Evolutionary conservation across 92 coral and sea anemone genomes (phyloP), one percentile per base, ranked within the genome.

Genomic region (Parazoanthus atlanticus): DNA sequence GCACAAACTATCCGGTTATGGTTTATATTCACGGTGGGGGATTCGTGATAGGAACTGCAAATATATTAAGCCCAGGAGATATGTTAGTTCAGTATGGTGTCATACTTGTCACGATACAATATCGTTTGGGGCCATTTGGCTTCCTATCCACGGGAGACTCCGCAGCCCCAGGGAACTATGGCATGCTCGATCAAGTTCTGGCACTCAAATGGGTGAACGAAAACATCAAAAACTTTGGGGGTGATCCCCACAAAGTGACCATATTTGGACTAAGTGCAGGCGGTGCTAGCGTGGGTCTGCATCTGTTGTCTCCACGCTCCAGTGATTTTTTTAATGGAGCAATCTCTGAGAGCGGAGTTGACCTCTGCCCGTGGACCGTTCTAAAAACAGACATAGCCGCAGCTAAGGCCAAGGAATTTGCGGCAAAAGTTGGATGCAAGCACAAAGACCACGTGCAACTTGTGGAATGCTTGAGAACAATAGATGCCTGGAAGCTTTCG

Each of bases 201-300:
- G 98, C 96, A 28, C 82, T 96, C 11, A 88, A 82, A 56, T 96
- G 98, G 98, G 94, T 93, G 56, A 89, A 90, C 56, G 92, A 93
- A 76, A 94, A 96, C 73, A 96, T 96, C 69, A 29, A 75, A 40
- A 89, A 54, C 26, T 96, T 96, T 70, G 96, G 97, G 2, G 98
- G 98, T 21, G 93, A 96, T 74, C 94, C 93, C 12, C 86, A 90
- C 28, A 89, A 87, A 8, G 90, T 96, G 26, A 96, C 98, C 47
- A 89, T 92, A 72, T 90, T 92, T 72, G 98, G 98, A 33, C 95
- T 93, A 40, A 96, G 98, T 80, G 92, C 98, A 12, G 98, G 98
- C 13, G 98, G 96, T 69, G 89, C 96, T 32, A 96, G 98, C 74
- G 98, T 96, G 19, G 98, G 97, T 4, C 91, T 96, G 26, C 98